A percentile compares a stretch with the other conserved stretches of the same genome.
Evolutionary conservation across 2,113 vertebrate species (phyloP).

Genomic region (Pteruthius melanotis): DNA sequence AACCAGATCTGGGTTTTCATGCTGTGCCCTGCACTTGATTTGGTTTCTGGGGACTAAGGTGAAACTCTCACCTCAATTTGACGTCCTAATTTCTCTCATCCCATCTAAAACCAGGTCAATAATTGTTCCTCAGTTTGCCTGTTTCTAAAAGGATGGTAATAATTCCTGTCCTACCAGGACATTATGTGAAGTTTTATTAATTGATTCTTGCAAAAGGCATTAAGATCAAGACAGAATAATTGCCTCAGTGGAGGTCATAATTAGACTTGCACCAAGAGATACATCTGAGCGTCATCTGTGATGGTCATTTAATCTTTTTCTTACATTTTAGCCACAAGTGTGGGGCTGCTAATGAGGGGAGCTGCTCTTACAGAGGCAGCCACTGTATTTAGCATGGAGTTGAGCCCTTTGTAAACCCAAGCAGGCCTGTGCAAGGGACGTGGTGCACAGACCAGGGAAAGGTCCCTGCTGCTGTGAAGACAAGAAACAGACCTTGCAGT

Average conservation of each 20-base stretch:
- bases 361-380: not conserved
- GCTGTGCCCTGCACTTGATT: not conserved
- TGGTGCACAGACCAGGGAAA: not conserved
- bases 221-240: constrained; percentile 28
- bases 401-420: not conserved
- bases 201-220: constrained; percentile 15
- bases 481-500: not conserved
- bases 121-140: constrained; percentile 13
- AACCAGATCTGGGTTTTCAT: not conserved
- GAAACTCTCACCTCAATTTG: not conserved
- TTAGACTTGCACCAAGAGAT: constrained; percentile 2
- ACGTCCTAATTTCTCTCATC: not conserved
- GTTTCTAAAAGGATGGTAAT: constrained; percentile 29
- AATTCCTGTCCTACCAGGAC: constrained; percentile 10
- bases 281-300: not conserved
- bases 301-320: not conserved
- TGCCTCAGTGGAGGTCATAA: constrained; percentile 28
- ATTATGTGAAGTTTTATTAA: constrained; percentile 40
- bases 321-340: not conserved
- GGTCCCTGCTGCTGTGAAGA: not conserved
- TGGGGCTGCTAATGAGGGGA: not conserved
- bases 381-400: not conserved
- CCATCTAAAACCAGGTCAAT: constrained; percentile 36
- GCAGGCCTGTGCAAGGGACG: not conserved
- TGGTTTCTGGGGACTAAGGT: not conserved